Evolutionary conservation across 2,888 invertebrate species (phyloP), one percentile per base, ranked within the genome.

Genomic region (Polymixis flavicincta): DNA sequence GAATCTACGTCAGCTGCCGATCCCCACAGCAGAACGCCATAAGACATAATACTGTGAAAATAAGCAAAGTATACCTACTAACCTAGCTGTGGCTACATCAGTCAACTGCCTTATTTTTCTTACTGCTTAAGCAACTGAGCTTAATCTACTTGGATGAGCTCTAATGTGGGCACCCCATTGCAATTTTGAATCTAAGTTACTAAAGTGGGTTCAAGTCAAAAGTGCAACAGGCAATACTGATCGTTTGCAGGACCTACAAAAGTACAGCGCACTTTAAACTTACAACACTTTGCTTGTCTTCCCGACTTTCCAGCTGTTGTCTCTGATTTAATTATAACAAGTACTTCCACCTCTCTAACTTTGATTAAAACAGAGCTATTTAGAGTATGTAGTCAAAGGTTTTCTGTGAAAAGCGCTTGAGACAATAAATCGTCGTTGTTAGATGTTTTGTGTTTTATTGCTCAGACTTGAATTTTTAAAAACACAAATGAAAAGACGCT

Each of bases 391-490:
- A 59, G 11, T 32, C 57, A 66, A 65, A 65, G 57, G 25, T 76
- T 28, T 76, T 52, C 25, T 59, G 8, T 45, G 50, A 45, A 52
- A 52, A 66, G 28, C 45, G 14, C 45, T 66, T 25, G 25, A 59
- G 59, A 77, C 17, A 52, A 9, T 76, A 42, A 76, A 65, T 59
- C 45, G n/a, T 52, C 32, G 42, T 25, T 66, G 6, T 50, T 28
- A 25, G 22, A 59, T 59, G 37, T 59, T 59, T 75, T n/a, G n/a
- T 76, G 22, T 76, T 75, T 52, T 75, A 32, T 65, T 75, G 32
- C 19, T 50, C 3, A 14, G 19, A 57, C 65, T 25, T 65, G 57
- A 52, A 25, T 57, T 60, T 54, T n/a, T 2, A 17, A 19, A 28
- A 64, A 57, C 3, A 45, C 1, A n/a, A 76, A 75, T 50, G 5